phyloP scores from a whole-genome alignment of 2,797 vertebrate species.

The Sebastes iracundus region DNA sequence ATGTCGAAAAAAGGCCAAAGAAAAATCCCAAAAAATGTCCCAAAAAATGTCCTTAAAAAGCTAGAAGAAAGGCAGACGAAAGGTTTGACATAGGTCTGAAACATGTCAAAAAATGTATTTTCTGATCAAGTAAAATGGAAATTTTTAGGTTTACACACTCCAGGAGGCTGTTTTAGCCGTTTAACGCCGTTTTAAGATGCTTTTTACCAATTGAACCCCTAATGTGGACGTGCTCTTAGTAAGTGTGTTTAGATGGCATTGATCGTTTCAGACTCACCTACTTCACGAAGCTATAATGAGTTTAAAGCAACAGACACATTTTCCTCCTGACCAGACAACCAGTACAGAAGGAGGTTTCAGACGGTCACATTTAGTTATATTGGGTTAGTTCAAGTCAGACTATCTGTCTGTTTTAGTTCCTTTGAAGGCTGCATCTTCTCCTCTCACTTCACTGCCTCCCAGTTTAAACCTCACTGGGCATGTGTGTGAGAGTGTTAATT shows the following conservation, averaged over 20 bases:
- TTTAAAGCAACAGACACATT: neutral
- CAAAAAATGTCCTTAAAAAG: too few species aligned
- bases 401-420: neutral
- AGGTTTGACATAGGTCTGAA: too few species aligned
- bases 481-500: slow-evolving; percentile 51
- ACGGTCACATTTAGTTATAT: neutral
- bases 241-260: too few species aligned
- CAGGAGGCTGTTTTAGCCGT: too few species aligned
- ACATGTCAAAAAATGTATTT: fast-evolving
- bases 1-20: too few species aligned
- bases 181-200: too few species aligned
- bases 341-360: neutral
- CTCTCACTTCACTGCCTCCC: neutral
- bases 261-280: too few species aligned
- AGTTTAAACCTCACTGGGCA: neutral
- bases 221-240: too few species aligned
- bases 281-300: neutral
- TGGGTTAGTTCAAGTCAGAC: slow-evolving; percentile 6
- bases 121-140: too few species aligned
- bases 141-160: too few species aligned
- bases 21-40: fast-evolving
- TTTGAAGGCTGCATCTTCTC: slow-evolving; percentile 19
- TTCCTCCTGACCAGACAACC: neutral
- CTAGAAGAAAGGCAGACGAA: too few species aligned
- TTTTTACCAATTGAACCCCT: too few species aligned